Evolutionary conservation across 2,888 invertebrate species (phyloP), one percentile per base, ranked within the genome.

Genomic region (Meandrusa payeni): DNA sequence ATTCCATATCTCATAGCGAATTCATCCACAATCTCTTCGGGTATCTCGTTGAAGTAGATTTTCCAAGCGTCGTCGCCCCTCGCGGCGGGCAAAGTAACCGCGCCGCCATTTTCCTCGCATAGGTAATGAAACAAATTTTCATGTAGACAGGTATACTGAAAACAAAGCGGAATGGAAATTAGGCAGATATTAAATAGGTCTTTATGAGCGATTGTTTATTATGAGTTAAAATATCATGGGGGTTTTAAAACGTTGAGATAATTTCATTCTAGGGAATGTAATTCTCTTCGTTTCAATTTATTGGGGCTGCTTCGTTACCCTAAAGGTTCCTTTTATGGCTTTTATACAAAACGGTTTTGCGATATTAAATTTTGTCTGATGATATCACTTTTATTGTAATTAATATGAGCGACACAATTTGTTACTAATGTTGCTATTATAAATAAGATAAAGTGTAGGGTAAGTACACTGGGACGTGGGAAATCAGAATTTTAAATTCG

Each of bases 1-100:
- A 99, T 98, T 46, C 99, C 99, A 79, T 99, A 99, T 88, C 99
- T 91, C 98, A 99, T 99, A 2, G 99, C 98, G 81, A 99, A 99
- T 78, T 99, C 99, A 70, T 99, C 99, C 0, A 99, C 98, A 37
- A 99, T 97, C 75, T 99, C 99, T 72, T 99, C 98, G 1, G 97
- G 97, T 26, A 96, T 95, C 61, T 98, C 97, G 69, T 99, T 98
- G 82, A 99, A 99, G 88, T 99, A 99, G 15, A 99, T 92, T 80
- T 99, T 99, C 99, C 99, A 99, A 0, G 97, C 97, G 64, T 99
- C 99, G 64, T 99, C 99, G 26, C 98, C 98, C 76, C 96, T 95
- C 11, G 97, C 96, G 51, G 94, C 94, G 1, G 98, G 98, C 44
- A 99, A 85, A 50, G 93, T 96, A 45, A 97, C 97, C 59, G 96